phyloP scores from a whole-genome alignment of 1,140 invertebrate species.

The Drosophila rufa region DNA sequence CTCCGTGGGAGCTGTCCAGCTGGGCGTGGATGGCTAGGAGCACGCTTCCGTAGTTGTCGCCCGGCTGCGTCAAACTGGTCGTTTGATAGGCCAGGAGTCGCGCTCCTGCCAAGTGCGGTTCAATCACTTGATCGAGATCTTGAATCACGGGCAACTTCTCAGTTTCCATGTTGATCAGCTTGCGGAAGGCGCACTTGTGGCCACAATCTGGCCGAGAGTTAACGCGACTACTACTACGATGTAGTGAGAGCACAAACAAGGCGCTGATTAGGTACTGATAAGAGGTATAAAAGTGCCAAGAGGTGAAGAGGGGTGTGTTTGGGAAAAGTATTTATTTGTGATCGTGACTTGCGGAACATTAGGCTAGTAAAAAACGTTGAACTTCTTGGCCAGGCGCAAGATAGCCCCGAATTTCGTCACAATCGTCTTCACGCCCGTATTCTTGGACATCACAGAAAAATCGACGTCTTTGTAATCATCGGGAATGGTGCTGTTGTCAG shows the following conservation, averaged over 20 bases:
- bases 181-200: neutral
- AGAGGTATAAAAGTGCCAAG: neutral
- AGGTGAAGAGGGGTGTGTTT: neutral
- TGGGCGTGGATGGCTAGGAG: conserved; percentile 85
- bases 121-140: conserved; percentile 49
- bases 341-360: neutral
- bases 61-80: conserved; percentile 85
- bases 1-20: conserved; percentile 12
- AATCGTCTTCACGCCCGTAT: conserved; percentile 54
- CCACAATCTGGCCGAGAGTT: conserved; percentile 9
- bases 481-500: conserved; percentile 67
- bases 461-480: conserved; percentile 76
- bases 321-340: neutral
- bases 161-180: conserved; percentile 41
- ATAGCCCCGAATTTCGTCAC: conserved; percentile 61
- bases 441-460: conserved; percentile 57
- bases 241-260: conserved; percentile 4
- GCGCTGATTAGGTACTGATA: conserved; percentile 36
- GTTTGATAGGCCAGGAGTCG: conserved; percentile 39
- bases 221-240: neutral
- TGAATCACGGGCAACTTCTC: conserved; percentile 52
- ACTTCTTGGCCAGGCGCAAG: conserved; percentile 64
- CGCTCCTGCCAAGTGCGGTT: conserved; percentile 48
- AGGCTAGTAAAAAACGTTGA: conserved; percentile 65
- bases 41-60: conserved; percentile 88